These are phyloP conservation scores for Pyrrhia umbra DNA, from an alignment of 2,888 invertebrate genomes.

Conservation along the genomic window DNA sequence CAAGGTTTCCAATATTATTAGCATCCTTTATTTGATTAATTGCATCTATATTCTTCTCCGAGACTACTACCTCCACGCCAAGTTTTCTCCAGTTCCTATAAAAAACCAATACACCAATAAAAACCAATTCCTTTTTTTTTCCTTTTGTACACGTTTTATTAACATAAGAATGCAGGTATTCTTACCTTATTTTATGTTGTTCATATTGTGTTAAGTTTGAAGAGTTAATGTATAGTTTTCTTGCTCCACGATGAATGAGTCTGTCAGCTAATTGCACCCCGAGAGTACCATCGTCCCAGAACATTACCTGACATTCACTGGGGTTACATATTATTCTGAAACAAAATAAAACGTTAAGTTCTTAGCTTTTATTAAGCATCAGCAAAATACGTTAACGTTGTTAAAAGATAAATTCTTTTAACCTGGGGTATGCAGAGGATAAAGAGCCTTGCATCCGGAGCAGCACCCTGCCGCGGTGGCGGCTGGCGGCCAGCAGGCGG, in stretches of 20 bases:
- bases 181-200: conserved; percentile 25
- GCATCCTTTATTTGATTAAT: neutral
- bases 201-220: conserved; percentile 14
- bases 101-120: neutral
- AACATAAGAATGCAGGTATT: neutral
- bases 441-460: conserved; percentile 16
- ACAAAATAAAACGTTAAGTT: neutral
- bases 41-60: neutral
- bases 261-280: conserved; percentile 66
- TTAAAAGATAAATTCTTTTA: too few species aligned
- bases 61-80: conserved; percentile 10
- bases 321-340: conserved; percentile 35
- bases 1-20: conserved; percentile 5
- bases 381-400: too few species aligned
- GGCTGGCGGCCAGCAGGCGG: conserved; percentile 15
- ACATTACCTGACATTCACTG: conserved; percentile 29
- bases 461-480: conserved; percentile 39
- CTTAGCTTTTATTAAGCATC: too few species aligned
- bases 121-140: too few species aligned
- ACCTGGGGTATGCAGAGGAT: conserved; percentile 19
- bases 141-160: too few species aligned
- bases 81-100: conserved; percentile 20
- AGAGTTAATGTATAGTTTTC: conserved; percentile 61
- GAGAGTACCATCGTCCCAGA: conserved; percentile 44
- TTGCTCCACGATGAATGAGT: conserved; percentile 68